Base-by-base conservation (phyloP, 1,140 invertebrate species). In the Camponotus floridanus region DNA sequence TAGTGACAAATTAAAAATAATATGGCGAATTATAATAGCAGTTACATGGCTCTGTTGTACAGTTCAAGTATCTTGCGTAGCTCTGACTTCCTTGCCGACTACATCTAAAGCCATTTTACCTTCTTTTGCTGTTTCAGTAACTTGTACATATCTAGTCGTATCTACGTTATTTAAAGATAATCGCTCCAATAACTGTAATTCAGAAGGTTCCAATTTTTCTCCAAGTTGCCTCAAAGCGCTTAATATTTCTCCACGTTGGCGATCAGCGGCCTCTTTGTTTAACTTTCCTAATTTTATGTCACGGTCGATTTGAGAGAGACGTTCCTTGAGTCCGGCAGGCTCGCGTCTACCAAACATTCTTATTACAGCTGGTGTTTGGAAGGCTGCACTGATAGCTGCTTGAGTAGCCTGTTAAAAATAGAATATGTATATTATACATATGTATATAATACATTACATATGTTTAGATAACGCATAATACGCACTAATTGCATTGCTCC, bases 331-430 rank as follows among this genome's bases (percentile, higher is more conserved):
- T 91, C 96, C 96, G 33, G 95, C 96, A n/a, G 97, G 97, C 91
- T 98, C 97, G 88, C 97, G 96, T 91, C 96, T 97, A 13, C 97
- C 97, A 96, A 98, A 98, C 94, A 98, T 95, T 91, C 96, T 93
- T 31, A 98, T 98, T 0, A 98, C 97, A 93, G 97, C 97, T 39
- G 97, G 97, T 6, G 97, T 98, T 94, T 97, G 96, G 91, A 98
- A 98, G 8, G 97, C 97, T 92, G 97, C 95, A 86, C 97, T 97
- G 36, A 98, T 97, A 71, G 97, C 97, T 90, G 97, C 97, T 94
- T 97, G 97, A 68, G 97, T 97, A 9, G 97, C 97, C 97, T 97
- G 86, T 84, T 59, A 90, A 89, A 13, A 0, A 45, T 55, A n/a
- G 6, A 45, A 59, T 48, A 51, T 51, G 3, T 18, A 45, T 55